Evolutionary conservation across 1,140 invertebrate species (phyloP), one percentile per base, ranked within the genome.

Genomic region (Panagrolaimus sp.): DNA sequence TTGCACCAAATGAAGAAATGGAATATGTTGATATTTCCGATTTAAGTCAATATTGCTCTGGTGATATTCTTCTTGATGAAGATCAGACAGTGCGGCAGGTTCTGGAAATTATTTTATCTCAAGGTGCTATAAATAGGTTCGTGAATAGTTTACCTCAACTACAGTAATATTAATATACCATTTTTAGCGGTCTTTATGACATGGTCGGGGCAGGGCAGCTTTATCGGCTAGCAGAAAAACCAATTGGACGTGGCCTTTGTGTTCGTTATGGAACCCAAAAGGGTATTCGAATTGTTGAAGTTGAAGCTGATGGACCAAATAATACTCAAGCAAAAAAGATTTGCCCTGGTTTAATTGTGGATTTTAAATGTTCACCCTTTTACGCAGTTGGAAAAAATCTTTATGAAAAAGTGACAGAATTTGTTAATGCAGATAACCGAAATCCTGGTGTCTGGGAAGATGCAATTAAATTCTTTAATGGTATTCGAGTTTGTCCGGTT

Each of bases 41-140:
- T 58, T 21, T 58, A 12, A 12, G 14, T 12, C 52, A 58, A 14
- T 58, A 58, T 17, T n/a, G 17, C 1, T 24, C 52, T 3, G 21
- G 52, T n/a, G 21, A 58, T 24, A 21, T 58, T 2, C 4, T 58
- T 12, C 52, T 58, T 24, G 28, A 21, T 2, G 52, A 58, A 58
- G 52, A 58, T 58, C 52, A 58, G 52, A 21, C 21, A 0, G 52
- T 58, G 7, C 52, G 52, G 14, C 52, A 58, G 52, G 52, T 28
- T 1, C 52, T 58, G 2, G 52, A 58, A 17, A 58, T 58, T 24
- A 58, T 58, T 21, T 28, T 58, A 32, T 65, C 63, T n/a, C 63
- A 65, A 58, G 28, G 52, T 58, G 52, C 52, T 3, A 12, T 58
- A 2, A 21, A 58, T 17, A 21, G 15, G 52, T 58, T 52, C 8